Percentiles rank a stretch among this genome's conserved stretches.
Evolutionary conservation across 64 coral and sea anemone species (phyloP).

Genomic region (Dendrophyllia cribrosa): DNA sequence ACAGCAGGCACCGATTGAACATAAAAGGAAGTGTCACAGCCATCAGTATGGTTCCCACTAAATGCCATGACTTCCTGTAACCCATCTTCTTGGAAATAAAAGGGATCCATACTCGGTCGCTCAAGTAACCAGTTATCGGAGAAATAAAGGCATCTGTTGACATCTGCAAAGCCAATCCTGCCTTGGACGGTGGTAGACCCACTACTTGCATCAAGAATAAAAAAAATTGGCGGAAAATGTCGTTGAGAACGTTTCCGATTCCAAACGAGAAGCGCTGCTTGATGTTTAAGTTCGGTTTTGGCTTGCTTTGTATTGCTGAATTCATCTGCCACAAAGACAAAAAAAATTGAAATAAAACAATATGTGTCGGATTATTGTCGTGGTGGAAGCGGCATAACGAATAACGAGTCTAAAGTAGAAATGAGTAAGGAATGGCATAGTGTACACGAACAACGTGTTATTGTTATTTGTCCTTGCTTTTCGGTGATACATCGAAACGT

Average conservation of each 20-base stretch:
- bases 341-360: too few species aligned
- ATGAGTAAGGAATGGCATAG: too few species aligned
- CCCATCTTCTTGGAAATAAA: slow-evolving; percentile 6
- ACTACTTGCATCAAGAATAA: slow-evolving; percentile 19
- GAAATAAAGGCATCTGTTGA: not conserved
- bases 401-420: too few species aligned
- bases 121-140: not conserved
- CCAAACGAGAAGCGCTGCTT: not conserved
- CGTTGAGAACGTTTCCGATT: slow-evolving; percentile 18
- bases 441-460: too few species aligned
- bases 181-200: not conserved
- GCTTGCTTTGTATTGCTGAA: too few species aligned
- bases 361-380: too few species aligned
- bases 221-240: not conserved
- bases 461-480: too few species aligned
- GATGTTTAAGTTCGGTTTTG: not conserved
- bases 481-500: too few species aligned
- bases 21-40: not conserved
- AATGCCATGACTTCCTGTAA: slow-evolving; percentile 8
- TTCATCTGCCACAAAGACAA: too few species aligned
- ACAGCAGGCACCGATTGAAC: not conserved
- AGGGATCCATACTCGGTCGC: slow-evolving; percentile 1
- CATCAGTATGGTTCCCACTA: not conserved
- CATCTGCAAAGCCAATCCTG: not conserved
- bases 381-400: too few species aligned